Evolutionary conservation across 2,113 vertebrate genomes (phyloP), one percentile per base, ranked within the genome.

Genomic region (Clarias batrachus): DNA sequence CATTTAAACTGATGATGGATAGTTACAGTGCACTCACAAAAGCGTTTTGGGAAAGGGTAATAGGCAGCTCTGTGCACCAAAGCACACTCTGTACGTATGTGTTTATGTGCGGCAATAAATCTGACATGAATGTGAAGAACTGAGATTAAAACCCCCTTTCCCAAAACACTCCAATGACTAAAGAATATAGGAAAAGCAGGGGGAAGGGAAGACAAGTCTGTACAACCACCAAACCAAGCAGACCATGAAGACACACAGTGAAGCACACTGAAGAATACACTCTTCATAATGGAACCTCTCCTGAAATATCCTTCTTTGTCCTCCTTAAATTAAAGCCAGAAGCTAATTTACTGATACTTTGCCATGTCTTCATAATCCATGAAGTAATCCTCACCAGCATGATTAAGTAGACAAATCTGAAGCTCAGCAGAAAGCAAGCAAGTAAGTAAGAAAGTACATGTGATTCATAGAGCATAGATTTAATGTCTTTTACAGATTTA

Each of bases 341-440:
- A 90, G 95, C 93, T 94, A 95, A 94, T 94, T 95, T 94, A 92
- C 92, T 90, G 91, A 94, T 93, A 86, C 92, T 92, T 92, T 83
- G 81, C 91, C 90, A 94, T 93, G 93, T 93, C 91, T 82, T 48
- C 89, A 92, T 95, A 95, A 94, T 96, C 95, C 94, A n/a, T 68
- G 21, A 88, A 87, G 88, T 95, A 95, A 95, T 95, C 94, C 94
- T 92, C 86, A 54, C 88, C 87, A 90, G 88, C 92, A 92, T 91
- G 90, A 94, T 95, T 94, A 95, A 93, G 93, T 89, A 91, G 90
- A 71, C 90, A 94, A 93, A 94, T 95, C 93, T 92, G 13, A 85
- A 86, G 92, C 91, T 90, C 89, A 90, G 91, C 90, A 93, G 93
- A 23, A 70, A 33, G 52, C 59, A 70, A 33, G 52, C 59, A 48